Evolutionary conservation across 1,140 invertebrate genomes (phyloP), one percentile per base, ranked within the genome.

Genomic region (Drosophila varians): DNA sequence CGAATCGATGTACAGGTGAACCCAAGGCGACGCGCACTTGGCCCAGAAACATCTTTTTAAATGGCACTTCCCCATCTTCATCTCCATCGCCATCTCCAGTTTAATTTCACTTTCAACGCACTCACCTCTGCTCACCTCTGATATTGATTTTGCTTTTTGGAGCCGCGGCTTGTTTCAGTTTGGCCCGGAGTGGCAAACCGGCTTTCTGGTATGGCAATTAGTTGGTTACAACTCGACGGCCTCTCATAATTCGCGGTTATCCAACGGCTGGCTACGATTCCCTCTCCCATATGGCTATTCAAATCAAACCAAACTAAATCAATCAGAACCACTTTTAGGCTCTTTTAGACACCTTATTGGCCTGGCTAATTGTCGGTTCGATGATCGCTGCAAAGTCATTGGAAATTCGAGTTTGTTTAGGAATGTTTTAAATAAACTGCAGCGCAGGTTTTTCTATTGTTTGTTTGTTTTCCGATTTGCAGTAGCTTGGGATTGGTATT

Each of bases 91-190:
- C 21, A 21, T 34, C 64, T 53, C 47, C 64, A 68, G 75, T 45
- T 80, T 36, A 87, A 76, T 86, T 84, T 84, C 80, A 86, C 76
- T 86, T 84, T 84, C 73, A 74, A 65, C 60, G 64, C 46, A 71
- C 68, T 77, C 68, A 77, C 62, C 77, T 75, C 54, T 14, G 61
- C 38, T 66, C 68, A 72, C 70, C 69, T 65, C 48, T 74, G 58
- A 65, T 72, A 62, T 74, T 74, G 70, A 64, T 74, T 62, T 71
- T 61, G 47, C 48, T 61, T 47, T 62, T 36, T 48, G 61, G 36
- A 9, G 28, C 9, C 47, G 62, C 7, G 36, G 36, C 51, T 42
- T 21, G 36, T 54, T 75, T 78, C 52, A 46, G 45, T 60, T 54
- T 52, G 68, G 69, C 28, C 23, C 62, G 57, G 18, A 46, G 48